Evolutionary conservation across 2,113 vertebrate species (phyloP).

Genomic region (Climacteris rufus): DNA sequence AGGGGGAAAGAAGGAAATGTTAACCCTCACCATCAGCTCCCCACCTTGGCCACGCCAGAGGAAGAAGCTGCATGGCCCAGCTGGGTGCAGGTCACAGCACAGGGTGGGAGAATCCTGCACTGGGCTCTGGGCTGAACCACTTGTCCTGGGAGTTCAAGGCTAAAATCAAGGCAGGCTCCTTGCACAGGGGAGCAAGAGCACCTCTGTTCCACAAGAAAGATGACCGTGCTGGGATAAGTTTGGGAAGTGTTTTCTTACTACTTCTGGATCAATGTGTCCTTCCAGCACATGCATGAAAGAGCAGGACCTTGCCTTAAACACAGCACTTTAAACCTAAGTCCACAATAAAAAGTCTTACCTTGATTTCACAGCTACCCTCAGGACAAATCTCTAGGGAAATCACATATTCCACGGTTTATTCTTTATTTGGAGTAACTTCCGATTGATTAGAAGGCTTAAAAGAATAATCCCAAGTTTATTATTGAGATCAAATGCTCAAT

Average conservation of each 20-base stretch:
- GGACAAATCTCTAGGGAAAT: not conserved
- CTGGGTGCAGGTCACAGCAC: accelerated
- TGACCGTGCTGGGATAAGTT: not conserved
- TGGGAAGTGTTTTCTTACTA: not conserved
- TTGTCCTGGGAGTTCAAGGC: not conserved
- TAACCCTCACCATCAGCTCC: slow-evolving; percentile 45
- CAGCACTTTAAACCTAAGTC: not conserved
- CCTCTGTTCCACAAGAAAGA: not conserved
- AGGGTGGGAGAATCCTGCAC: not conserved
- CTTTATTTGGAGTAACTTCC: not conserved
- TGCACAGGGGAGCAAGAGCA: not conserved
- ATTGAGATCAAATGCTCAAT: not conserved
- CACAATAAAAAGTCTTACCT: not conserved
- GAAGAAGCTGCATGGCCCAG: not conserved
- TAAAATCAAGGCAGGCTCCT: not conserved
- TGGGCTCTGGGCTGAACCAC: not conserved
- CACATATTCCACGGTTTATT: not conserved
- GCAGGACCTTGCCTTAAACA: not conserved
- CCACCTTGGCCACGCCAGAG: not conserved
- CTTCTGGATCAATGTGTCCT: not conserved
- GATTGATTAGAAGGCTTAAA: not conserved
- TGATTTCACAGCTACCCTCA: not conserved
- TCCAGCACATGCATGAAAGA: not conserved
- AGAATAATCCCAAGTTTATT: not conserved
- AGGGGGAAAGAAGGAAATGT: slow-evolving; percentile 64